Evolutionary conservation across 2,113 vertebrate genomes (phyloP).

Genomic region (Hydropotes inermis): DNA sequence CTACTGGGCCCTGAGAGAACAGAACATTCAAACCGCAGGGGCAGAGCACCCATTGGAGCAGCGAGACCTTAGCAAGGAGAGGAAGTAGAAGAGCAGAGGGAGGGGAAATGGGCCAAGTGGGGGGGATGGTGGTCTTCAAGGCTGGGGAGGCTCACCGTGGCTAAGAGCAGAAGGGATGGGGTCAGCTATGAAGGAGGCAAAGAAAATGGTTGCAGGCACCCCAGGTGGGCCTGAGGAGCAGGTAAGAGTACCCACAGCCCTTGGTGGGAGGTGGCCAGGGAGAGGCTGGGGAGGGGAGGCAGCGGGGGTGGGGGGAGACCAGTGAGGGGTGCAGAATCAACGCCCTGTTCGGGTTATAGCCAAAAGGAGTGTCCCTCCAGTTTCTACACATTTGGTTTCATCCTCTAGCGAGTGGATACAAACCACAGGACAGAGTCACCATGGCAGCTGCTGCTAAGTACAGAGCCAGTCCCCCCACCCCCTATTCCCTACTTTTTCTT

Average conservation of each 20-base stretch:
- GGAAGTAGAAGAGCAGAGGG: not conserved
- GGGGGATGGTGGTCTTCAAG: not conserved
- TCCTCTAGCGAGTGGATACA: not conserved
- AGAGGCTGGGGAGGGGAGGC: not conserved
- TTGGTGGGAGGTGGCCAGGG: not conserved
- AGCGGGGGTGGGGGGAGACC: not conserved
- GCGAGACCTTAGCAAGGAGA: conserved; percentile 24
- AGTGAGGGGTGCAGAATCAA: not conserved
- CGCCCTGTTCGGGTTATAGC: not conserved
- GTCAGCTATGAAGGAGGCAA: not conserved
- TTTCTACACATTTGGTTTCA: not conserved
- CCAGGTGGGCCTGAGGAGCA: not conserved
- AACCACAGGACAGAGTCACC: not conserved
- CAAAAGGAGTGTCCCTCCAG: not conserved
- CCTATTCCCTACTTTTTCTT: not conserved
- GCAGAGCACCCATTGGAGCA: conserved; percentile 58
- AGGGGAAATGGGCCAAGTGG: not conserved
- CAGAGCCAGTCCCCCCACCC: not conserved
- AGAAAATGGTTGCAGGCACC: not conserved
- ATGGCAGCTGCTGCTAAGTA: not conserved
- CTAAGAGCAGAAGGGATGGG: not conserved
- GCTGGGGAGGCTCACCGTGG: not conserved
- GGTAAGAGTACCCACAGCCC: not conserved
- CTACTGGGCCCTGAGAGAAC: conserved; percentile 57
- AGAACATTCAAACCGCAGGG: conserved; percentile 66